Evolutionary conservation across 2,113 vertebrate species (phyloP).

Genomic region (Mormyrus iriodes): DNA sequence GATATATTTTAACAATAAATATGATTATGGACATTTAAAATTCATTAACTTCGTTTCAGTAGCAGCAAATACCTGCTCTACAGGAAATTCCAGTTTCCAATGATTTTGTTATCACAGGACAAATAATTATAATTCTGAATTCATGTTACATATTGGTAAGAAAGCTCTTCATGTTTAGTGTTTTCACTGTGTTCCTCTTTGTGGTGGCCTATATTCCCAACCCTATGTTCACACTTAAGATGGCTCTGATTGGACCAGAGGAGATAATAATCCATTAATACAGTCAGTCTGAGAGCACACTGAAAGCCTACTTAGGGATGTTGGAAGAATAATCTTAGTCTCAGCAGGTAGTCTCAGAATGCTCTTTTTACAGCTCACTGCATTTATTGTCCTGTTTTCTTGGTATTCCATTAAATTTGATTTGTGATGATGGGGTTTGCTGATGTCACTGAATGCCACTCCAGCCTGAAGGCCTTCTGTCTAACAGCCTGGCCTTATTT

Average conservation of each 20-base stretch:
- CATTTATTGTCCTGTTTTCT: slow-evolving; percentile 2
- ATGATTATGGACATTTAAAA: neutral
- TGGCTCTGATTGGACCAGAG: neutral
- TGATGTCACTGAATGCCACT: neutral
- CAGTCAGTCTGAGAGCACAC: neutral
- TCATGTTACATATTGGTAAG: neutral
- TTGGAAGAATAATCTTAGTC: neutral
- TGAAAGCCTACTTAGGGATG: neutral
- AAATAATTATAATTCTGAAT: neutral
- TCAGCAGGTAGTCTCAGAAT: neutral
- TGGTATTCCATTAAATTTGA: neutral
- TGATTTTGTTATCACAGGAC: neutral
- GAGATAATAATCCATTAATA: neutral
- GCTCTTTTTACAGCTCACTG: slow-evolving; percentile 1
- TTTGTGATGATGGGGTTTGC: neutral
- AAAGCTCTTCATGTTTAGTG: neutral
- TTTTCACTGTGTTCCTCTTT: neutral
- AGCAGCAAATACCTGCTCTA: neutral
- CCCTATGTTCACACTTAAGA: neutral
- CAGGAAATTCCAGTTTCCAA: neutral
- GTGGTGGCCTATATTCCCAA: neutral
- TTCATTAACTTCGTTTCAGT: neutral
- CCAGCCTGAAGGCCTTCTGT: neutral
- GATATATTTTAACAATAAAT: neutral
- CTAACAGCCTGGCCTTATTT: neutral